Percentiles rank a stretch among this genome's conserved stretches.
Evolutionary conservation across 2,888 invertebrate genomes (phyloP).

Genomic region (Cryptocephalus moraei): DNA sequence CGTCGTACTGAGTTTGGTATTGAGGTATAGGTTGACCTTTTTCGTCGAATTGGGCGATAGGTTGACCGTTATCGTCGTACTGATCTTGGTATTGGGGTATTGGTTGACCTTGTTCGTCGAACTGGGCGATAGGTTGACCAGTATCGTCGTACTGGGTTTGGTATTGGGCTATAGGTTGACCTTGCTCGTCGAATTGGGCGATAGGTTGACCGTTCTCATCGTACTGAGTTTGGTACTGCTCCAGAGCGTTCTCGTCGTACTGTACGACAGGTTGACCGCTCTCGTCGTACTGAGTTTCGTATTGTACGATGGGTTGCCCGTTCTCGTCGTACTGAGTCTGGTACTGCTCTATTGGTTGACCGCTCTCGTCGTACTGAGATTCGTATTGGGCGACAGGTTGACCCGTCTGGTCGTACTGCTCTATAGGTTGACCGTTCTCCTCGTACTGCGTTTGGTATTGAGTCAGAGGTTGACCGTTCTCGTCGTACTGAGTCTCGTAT

Average conservation of each 20-base stretch:
- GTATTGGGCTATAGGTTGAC: conserved; percentile 8
- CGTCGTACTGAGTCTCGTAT: too few species aligned
- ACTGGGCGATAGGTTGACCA: conserved; percentile 16
- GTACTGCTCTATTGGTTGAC: conserved; percentile 6
- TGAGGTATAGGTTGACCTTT: conserved; percentile 15
- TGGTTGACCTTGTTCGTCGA: conserved; percentile 17
- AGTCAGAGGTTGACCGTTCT: too few species aligned
- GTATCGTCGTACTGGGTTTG: conserved; percentile 18
- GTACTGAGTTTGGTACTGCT: conserved; percentile 12
- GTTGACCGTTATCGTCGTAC: conserved; percentile 20
- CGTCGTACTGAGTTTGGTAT: conserved; percentile 21
- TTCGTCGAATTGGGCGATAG: conserved; percentile 15
- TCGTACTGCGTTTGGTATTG: conserved; percentile 21
- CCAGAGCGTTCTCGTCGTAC: conserved; percentile 8
- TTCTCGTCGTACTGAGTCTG: conserved; percentile 11
- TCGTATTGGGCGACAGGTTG: conserved; percentile 10
- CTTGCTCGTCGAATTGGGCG: conserved; percentile 12
- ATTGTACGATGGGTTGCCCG: conserved; percentile 8
- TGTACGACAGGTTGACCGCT: conserved; percentile 15
- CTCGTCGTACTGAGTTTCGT: conserved; percentile 18
- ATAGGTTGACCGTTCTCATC: conserved; percentile 7
- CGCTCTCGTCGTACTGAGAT: conserved; percentile 18
- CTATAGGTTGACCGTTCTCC: conserved; percentile 17
- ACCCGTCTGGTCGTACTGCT: conserved; percentile 19
- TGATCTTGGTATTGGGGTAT: conserved; percentile 18